These are phyloP conservation scores for Cottoperca gobio DNA, from an alignment of 2,797 vertebrate genomes.

Conservation along the genomic window DNA sequence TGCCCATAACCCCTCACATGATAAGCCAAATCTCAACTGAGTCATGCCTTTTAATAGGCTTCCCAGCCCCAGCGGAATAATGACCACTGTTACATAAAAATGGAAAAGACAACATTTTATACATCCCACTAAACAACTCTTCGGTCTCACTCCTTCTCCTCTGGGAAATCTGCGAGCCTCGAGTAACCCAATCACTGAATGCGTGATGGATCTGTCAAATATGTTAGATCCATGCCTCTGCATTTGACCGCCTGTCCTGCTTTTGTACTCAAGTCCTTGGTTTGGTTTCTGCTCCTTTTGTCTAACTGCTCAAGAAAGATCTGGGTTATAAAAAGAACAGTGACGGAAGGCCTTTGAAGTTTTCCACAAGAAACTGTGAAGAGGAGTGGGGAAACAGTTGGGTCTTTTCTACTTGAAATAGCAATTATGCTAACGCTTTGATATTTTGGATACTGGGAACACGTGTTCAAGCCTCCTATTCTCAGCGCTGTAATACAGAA, in stretches of 20 bases:
- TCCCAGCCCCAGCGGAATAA: slow-evolving; percentile 37
- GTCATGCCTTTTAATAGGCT: slow-evolving; percentile 55
- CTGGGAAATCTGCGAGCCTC: slow-evolving; percentile 34
- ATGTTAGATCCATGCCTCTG: slow-evolving; percentile 49
- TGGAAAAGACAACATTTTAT: slow-evolving; percentile 45
- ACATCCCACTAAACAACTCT: slow-evolving; percentile 25
- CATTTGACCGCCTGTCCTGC: slow-evolving; percentile 66
- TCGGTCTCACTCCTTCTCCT: slow-evolving; percentile 29
- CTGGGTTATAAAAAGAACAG: slow-evolving; percentile 76
- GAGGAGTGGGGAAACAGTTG: slow-evolving; percentile 72
- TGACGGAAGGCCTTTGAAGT: slow-evolving; percentile 76
- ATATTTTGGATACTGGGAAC: slow-evolving; percentile 75
- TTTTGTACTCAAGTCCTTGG: slow-evolving; percentile 60
- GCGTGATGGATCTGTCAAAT: slow-evolving; percentile 57
- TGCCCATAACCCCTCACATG: slow-evolving; percentile 24
- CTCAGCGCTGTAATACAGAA: slow-evolving; percentile 56
- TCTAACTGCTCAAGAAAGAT: slow-evolving; percentile 63
- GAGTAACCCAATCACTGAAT: slow-evolving; percentile 38
- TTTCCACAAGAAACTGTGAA: slow-evolving; percentile 65
- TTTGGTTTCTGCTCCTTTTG: slow-evolving; percentile 70
- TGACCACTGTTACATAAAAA: slow-evolving; percentile 55
- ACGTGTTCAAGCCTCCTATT: slow-evolving; percentile 61
- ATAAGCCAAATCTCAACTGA: slow-evolving; percentile 54
- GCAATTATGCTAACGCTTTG: slow-evolving; percentile 83
- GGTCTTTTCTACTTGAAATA: slow-evolving; percentile 82